A percentile compares a stretch with the other conserved stretches of the same genome.
Conservation (phyloP, 2,797 vertebrate species). For the Falco berigora region DNA sequence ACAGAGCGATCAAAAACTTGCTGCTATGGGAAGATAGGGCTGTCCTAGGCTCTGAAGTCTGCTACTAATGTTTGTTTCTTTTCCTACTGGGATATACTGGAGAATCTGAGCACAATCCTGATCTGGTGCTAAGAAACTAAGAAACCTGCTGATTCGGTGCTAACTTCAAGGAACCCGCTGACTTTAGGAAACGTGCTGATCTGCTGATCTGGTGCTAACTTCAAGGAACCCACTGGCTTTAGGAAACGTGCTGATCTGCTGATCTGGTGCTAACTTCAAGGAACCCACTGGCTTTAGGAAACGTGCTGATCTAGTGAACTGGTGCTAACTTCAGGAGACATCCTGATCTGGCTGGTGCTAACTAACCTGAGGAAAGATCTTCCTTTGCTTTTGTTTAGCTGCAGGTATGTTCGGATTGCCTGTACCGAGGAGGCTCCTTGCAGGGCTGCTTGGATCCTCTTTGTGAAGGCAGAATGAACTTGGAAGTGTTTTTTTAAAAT, state of each 20-base stretch:
- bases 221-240: background rate
- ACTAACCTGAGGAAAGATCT: background rate
- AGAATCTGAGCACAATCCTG: background rate
- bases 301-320: background rate
- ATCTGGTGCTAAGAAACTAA: background rate
- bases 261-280: background rate
- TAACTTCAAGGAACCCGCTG: background rate
- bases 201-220: background rate
- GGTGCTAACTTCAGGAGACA: background rate
- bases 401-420: background rate
- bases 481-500: background rate
- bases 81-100: slow-evolving; percentile 9
- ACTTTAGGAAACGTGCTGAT: background rate
- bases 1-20: background rate
- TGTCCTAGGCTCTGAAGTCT: background rate
- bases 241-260: background rate
- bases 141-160: background rate
- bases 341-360: background rate
- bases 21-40: slow-evolving; percentile 13
- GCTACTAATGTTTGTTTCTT: background rate
- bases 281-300: background rate
- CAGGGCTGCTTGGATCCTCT: background rate
- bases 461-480: background rate
- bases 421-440: background rate
- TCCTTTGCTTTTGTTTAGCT: background rate